Conservation (phyloP, 2,797 vertebrate genomes). For the Enteromius thamalakanensis region DNA sequence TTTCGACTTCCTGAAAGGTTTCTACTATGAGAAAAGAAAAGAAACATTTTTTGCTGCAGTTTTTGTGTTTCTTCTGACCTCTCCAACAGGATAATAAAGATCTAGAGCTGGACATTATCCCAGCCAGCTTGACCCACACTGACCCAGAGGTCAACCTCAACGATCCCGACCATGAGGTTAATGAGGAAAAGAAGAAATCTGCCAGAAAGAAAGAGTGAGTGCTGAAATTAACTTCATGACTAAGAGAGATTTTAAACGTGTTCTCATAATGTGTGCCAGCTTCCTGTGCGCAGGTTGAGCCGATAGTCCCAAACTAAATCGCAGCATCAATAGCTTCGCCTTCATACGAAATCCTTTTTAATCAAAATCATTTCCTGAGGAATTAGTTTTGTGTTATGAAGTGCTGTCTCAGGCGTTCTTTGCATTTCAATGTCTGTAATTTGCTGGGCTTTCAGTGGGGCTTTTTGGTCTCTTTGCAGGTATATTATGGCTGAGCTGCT, state of each 20-base stretch:
- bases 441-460: neutral
- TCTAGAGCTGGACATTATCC: constrained; percentile 93
- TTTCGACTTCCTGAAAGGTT: neutral
- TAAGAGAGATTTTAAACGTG: constrained; percentile 5
- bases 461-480: constrained; percentile 60
- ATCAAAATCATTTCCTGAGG: constrained; percentile 33
- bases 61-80: neutral
- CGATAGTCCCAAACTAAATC: constrained; percentile 7
- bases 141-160: constrained; percentile 94
- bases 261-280: neutral
- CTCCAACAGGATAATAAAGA: constrained; percentile 90
- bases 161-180: constrained; percentile 91
- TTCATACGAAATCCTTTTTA: constrained; percentile 21
- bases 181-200: constrained; percentile 95
- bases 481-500: constrained; percentile 97
- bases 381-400: constrained; percentile 25
- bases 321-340: constrained; percentile 2
- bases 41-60: neutral
- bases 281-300: constrained; percentile 7
- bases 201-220: constrained; percentile 96
- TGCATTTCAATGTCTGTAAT: constrained; percentile 29
- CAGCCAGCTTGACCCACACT: constrained; percentile 93
- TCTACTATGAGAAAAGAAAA: too few relatives aligned
- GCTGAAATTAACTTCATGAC: neutral
- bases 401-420: constrained; percentile 24